Base-by-base conservation (phyloP, 2,888 invertebrate genomes). In the Nemurella pictetii region DNA sequence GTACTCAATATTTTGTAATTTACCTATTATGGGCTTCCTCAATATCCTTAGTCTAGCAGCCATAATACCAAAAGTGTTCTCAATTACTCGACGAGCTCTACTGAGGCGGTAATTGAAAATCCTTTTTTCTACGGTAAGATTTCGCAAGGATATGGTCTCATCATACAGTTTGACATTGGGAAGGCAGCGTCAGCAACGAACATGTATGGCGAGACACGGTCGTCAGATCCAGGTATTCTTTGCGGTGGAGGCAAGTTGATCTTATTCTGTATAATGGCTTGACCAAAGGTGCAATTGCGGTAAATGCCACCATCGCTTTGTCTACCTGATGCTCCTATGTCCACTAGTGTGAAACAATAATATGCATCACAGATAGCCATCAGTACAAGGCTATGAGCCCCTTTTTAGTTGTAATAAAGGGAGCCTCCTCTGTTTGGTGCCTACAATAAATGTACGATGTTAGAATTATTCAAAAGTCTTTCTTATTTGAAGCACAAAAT, bases 291-390 rank as follows among this genome's bases (percentile, higher is more conserved):
- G n/a, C 27, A 85, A 32, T 84, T 84, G 26, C 27, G 55, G 80
- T 84, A 85, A 85, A 85, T 35, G 27, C 84, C 85, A 0, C 85
- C 85, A 55, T 85, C 80, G 82, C 36, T 26, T 35, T 35, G 4
- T n/a, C n/a, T n/a, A n/a, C n/a, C n/a, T n/a, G n/a, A n/a, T n/a
- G n/a, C n/a, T n/a, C n/a, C n/a, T n/a, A 80, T 74, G 29, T 85
- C 85, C 1, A 27, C 85, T 26, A 78, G 72, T 26, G 86, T 84
- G 84, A 88, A 88, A 80, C 83, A 27, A 74, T 87, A 85, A 83
- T 87, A 83, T 29, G 87, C 87, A 86, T 87, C 87, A 15, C 82
- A 87, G 35, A 87, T 73, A 20, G 87, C 87, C 85, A 87, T 84
- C 77, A 88, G 75, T 83, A 87, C 84, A 12, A 87, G 85, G 26